These are phyloP conservation scores for Heliconius congener DNA, from an alignment of 1,140 invertebrate species.

Conservation along the genomic window DNA sequence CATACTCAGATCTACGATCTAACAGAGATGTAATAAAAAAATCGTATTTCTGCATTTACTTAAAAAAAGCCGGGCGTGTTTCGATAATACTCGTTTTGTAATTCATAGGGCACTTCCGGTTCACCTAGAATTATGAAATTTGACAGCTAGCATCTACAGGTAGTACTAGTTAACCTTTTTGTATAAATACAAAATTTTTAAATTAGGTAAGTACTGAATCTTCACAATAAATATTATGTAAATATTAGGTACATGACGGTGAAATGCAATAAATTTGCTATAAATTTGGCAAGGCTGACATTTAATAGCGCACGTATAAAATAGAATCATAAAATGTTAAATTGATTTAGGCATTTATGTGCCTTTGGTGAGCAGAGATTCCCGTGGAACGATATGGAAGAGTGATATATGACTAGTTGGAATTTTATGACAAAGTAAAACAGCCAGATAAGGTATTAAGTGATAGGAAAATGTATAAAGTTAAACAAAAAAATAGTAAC, in stretches of 20 bases:
- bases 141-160: no score
- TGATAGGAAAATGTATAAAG: background rate
- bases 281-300: conserved; percentile 36
- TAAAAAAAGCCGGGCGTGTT: no score
- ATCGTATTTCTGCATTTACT: no score
- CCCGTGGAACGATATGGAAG: conserved; percentile 18
- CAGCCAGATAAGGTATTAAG: background rate
- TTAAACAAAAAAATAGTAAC: background rate
- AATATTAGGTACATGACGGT: conserved; percentile 11
- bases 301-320: conserved; percentile 36
- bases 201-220: background rate
- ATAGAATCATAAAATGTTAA: conserved; percentile 38
- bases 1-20: no score
- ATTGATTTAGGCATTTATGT: conserved; percentile 39
- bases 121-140: no score
- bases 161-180: no score
- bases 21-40: no score
- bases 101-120: no score
- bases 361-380: conserved; percentile 27
- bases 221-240: background rate
- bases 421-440: conserved; percentile 19
- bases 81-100: no score
- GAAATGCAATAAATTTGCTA: conserved; percentile 31
- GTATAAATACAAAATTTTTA: no score
- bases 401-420: conserved; percentile 13